These are phyloP conservation scores for Anser brachyrhynchus DNA, from an alignment of 2,113 vertebrate genomes.

Conservation along the genomic window DNA sequence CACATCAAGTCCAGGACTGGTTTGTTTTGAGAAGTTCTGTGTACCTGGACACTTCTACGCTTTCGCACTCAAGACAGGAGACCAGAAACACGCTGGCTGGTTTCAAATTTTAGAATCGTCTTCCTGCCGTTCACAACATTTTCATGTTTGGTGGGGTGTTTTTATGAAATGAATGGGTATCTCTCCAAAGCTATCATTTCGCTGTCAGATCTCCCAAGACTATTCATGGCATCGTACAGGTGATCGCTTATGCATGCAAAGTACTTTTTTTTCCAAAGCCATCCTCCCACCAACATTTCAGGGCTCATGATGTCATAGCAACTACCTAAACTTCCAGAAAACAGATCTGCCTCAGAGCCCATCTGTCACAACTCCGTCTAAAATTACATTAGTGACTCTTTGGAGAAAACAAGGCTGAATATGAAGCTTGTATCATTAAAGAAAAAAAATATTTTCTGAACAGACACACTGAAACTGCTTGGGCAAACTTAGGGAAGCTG, in stretches of 20 bases:
- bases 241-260: slow-evolving; percentile 18
- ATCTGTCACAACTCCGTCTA: slow-evolving; percentile 21
- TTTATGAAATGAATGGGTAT: neutral
- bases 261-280: neutral
- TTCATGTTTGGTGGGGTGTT: neutral
- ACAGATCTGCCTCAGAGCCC: slow-evolving; percentile 27
- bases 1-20: neutral
- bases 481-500: neutral
- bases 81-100: neutral
- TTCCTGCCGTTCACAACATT: neutral
- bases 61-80: neutral
- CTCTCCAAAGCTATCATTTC: neutral
- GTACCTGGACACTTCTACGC: neutral
- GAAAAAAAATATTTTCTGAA: neutral
- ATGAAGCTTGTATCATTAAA: neutral
- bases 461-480: neutral
- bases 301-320: slow-evolving; percentile 39
- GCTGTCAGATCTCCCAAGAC: slow-evolving; percentile 20
- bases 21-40: neutral
- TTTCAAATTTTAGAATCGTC: neutral
- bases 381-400: neutral
- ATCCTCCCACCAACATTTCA: slow-evolving; percentile 17
- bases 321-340: slow-evolving; percentile 18
- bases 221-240: slow-evolving; percentile 28
- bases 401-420: neutral